A percentile compares a stretch with the other conserved stretches of the same genome.
phyloP scores from a whole-genome alignment of 2,888 invertebrate species.

The Arctia plantaginis region DNA sequence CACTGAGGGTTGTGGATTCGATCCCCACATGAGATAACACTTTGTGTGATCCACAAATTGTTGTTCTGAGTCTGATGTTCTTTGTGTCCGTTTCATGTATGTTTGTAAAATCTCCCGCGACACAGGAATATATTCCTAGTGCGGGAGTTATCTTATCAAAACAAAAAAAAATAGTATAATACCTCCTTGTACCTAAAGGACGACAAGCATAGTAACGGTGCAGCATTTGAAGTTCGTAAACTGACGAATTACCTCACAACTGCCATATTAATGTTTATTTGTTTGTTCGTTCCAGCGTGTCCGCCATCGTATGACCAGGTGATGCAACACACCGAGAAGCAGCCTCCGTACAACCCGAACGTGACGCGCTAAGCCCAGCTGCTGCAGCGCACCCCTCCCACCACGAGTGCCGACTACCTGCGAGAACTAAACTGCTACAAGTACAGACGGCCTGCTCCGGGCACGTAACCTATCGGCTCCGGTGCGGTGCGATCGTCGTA shows the following conservation, averaged over 20 bases:
- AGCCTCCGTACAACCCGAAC: constrained; percentile 64
- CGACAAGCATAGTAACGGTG: too few species aligned
- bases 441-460: not conserved
- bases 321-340: constrained; percentile 54
- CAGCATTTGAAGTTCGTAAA: not conserved
- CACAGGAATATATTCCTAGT: too few species aligned
- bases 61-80: too few species aligned
- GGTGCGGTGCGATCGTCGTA: not conserved
- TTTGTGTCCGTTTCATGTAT: too few species aligned
- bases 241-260: not conserved
- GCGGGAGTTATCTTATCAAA: too few species aligned
- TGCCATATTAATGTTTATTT: not conserved
- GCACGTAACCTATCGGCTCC: not conserved
- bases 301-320: constrained; percentile 77
- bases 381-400: too few species aligned
- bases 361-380: constrained; percentile 45
- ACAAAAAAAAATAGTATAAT: not conserved
- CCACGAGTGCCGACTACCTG: not conserved
- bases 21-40: too few species aligned
- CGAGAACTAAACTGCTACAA: not conserved
- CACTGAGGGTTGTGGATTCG: too few species aligned
- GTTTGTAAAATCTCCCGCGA: too few species aligned
- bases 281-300: constrained; percentile 58
- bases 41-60: too few species aligned
- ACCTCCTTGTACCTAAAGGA: not conserved